phyloP scores from a whole-genome alignment of 2,888 invertebrate genomes.

The Drosophila pseudotakahashii region DNA sequence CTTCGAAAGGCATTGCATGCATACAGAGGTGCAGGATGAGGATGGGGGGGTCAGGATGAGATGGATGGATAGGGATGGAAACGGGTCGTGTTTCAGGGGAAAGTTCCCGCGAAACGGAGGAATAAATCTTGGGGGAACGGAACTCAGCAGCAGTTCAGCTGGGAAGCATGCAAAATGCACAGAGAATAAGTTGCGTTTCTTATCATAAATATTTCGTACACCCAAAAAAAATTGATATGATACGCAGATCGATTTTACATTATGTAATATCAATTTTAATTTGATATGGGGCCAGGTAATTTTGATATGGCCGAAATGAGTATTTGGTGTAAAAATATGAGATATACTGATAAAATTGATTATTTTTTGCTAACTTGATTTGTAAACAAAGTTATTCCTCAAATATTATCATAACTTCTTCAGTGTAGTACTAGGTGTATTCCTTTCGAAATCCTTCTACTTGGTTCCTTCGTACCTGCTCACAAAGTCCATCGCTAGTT shows the following conservation, averaged over 20 bases:
- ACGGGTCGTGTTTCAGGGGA: constrained; percentile 15
- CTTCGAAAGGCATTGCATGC: constrained; percentile 52
- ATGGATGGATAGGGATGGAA: constrained; percentile 24
- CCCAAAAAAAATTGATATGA: too few relatives aligned
- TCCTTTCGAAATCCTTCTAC: constrained; percentile 1
- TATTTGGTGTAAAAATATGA: too few relatives aligned
- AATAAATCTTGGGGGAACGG: constrained; percentile 3
- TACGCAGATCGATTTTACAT: too few relatives aligned
- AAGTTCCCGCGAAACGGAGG: constrained; percentile 8
- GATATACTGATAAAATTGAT: too few relatives aligned
- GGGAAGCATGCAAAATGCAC: not conserved
- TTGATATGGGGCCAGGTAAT: too few relatives aligned
- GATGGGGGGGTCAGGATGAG: not conserved
- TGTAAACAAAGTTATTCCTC: too few relatives aligned
- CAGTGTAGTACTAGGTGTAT: not conserved
- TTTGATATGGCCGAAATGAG: too few relatives aligned
- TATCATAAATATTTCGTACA: not conserved
- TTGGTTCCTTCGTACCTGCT: constrained; percentile 13
- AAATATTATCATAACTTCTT: too few relatives aligned
- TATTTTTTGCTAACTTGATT: too few relatives aligned
- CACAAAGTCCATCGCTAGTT: constrained; percentile 35
- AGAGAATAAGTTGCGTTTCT: not conserved
- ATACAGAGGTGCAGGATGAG: not conserved
- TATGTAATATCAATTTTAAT: too few relatives aligned
- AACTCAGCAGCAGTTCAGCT: not conserved